Evolutionary conservation across 1,140 invertebrate genomes (phyloP), one percentile per base, ranked within the genome.

Genomic region (Mesaphorura yosii): DNA sequence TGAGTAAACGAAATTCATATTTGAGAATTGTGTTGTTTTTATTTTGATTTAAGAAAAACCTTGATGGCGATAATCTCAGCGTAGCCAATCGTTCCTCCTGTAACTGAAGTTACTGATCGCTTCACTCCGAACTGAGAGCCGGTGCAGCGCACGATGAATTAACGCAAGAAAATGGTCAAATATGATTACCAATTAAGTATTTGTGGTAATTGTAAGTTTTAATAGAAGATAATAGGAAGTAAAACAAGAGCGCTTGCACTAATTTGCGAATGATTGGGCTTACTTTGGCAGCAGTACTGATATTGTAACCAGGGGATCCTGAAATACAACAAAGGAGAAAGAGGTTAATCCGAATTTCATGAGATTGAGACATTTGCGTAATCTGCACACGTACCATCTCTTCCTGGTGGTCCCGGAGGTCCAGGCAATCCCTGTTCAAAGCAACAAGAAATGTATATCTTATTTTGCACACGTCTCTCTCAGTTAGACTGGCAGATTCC

Each of bases 21-120:
- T 15, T 46, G 41, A n/a, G 25, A 31, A 54, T n/a, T 38, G 37
- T 22, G 17, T 17, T 23, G 5, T 12, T 42, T n/a, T 14, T 29
- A 4, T 34, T 12, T n/a, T 25, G 20, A 48, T 19, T 44, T 23
- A 46, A 47, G 37, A 12, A 27, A 64, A 64, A 92, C 88, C 88
- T 93, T 92, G 63, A 93, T 84, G 68, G 88, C 88, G 73, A 92
- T 88, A 74, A 92, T 89, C 79, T 92, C 88, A 59, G 88, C 88
- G 73, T 86, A 88, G 67, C 86, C 86, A 67, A 88, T 76, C 57
- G 84, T 84, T 64, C 85, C 85, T 66, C 85, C 84, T 67, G 83
- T 77, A 64, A 88, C 76, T 60, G 84, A 86, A 64, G 87, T 90
- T 74, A 93, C 87, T 62, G 88, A 91, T 73, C 88, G 78, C 77